Base-by-base conservation (phyloP, 1,140 invertebrate genomes). In the Ruditapes philippinarum region DNA sequence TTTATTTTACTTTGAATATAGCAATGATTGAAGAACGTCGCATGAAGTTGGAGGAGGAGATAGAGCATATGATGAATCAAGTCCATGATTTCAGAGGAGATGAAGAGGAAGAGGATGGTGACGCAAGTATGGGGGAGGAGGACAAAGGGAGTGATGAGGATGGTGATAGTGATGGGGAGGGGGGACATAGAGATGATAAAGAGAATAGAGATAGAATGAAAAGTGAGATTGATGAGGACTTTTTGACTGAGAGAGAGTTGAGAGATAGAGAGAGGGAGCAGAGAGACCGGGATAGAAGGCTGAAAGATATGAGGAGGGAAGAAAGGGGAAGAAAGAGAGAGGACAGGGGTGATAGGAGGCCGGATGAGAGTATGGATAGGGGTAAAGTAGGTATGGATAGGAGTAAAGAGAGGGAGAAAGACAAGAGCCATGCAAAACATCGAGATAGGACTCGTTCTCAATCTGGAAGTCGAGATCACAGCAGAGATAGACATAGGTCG, bases 231-330 rank as follows among this genome's bases (percentile, higher is more conserved):
- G 74, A 60, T 14, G 87, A 82, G 42, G 70, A 81, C 22, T 19
- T 76, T 14, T 25, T 81, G 31, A 76, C 31, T 57, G 87, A 82
- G 49, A 81, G 87, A 54, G 68, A 82, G 54, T 54, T 36, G 28
- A 89, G 80, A 42, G 79, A 74, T 57, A 83, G 25, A 36, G 87
- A 83, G 45, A 89, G 80, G 42, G 80, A 89, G 42, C 79, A 89
- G 38, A 89, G 68, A 62, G 80, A 83, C 36, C 40, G 80, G 28
- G 51, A 89, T 31, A 82, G 42, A 45, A 28, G 33, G 49, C 68
- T 78, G 49, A 81, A 49, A 22, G 62, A 82, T 68, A 62, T 28
- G 45, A 70, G 57, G 54, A 70, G 33, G 42, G 45, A 62, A 25
- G 65, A 81, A 42, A 79, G 86, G 36, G 65, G 38, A 42, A 70